Conservation (phyloP, 2,113 vertebrate genomes). For the Campylomormyrus numenius region DNA sequence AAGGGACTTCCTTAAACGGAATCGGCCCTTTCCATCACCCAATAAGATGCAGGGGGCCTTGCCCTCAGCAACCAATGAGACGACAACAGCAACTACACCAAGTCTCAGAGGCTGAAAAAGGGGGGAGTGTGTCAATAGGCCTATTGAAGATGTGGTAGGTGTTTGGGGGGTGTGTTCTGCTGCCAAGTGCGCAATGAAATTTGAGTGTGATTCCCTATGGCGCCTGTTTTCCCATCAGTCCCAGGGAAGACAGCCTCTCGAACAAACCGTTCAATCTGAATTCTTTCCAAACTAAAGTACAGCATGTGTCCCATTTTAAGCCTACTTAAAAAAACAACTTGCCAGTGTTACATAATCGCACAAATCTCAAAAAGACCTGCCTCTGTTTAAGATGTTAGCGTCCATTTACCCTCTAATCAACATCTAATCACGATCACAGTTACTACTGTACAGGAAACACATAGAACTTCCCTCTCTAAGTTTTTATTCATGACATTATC, state of each 20-base stretch:
- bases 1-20: background rate
- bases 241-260: background rate
- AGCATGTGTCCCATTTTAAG: background rate
- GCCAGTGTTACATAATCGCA: background rate
- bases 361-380: background rate
- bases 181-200: background rate
- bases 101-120: conserved; percentile 2
- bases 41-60: conserved; percentile 39
- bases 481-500: background rate
- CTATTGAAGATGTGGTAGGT: background rate
- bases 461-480: background rate
- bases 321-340: background rate
- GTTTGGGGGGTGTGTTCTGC: background rate
- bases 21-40: conserved; percentile 21
- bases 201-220: background rate
- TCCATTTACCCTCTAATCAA: background rate
- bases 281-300: background rate
- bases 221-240: background rate
- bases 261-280: background rate
- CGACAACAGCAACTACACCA: conserved; percentile 11
- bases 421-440: background rate
- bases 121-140: background rate
- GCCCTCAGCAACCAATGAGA: conserved; percentile 44
- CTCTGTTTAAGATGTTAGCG: background rate
- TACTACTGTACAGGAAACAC: background rate